Evolutionary conservation across 2,113 vertebrate species (phyloP).

Genomic region (Anoplopoma fimbria): DNA sequence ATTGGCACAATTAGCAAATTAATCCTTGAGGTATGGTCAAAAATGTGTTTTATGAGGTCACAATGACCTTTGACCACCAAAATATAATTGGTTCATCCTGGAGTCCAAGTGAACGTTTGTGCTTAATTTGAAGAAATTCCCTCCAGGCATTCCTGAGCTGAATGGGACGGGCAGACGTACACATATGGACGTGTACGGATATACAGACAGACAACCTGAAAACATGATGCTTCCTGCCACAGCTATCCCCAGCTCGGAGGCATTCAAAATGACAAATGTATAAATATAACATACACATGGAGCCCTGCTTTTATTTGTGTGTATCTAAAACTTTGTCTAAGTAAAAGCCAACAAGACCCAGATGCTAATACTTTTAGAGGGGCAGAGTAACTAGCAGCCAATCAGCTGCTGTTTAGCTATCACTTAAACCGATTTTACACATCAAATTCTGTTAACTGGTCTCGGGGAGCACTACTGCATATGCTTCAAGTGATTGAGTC

Average conservation of each 20-base stretch:
- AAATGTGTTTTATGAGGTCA: no score
- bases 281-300: background rate
- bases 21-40: no score
- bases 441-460: background rate
- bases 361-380: background rate
- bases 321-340: background rate
- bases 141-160: no score
- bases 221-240: background rate
- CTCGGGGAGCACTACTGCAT: background rate
- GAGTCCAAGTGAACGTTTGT: no score
- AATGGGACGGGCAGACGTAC: background rate
- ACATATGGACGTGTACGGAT: no score
- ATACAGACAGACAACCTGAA: background rate
- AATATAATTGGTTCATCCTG: no score
- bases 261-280: background rate
- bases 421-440: background rate
- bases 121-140: no score
- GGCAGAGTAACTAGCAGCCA: background rate
- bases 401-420: background rate
- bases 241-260: background rate
- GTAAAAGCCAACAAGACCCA: background rate
- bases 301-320: background rate
- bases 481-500: slow-evolving; percentile 1
- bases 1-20: no score
- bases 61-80: no score